A percentile compares a stretch with the other conserved stretches of the same genome.
These are phyloP conservation scores for Merodon equestris DNA, from an alignment of 2,888 invertebrate species.

Conservation along the genomic window DNA sequence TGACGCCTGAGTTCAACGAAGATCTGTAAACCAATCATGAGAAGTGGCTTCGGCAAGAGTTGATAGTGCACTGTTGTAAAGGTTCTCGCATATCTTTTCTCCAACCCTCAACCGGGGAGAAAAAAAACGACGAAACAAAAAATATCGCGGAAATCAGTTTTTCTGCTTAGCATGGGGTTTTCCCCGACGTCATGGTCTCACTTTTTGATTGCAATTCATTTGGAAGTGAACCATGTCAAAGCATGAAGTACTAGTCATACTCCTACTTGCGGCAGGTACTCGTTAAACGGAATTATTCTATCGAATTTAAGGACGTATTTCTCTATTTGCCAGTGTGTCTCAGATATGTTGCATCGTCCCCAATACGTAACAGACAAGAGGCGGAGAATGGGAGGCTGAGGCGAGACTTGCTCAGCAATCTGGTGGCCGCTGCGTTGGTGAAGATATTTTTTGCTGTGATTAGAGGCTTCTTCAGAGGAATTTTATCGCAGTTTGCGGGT, in stretches of 20 bases:
- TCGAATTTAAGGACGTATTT: background rate
- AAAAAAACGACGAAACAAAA: too few species aligned
- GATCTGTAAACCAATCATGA: too few species aligned
- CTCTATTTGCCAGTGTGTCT: background rate
- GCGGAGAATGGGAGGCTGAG: conserved; percentile 3
- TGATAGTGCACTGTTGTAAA: too few species aligned
- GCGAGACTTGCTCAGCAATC: background rate
- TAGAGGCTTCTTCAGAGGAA: background rate
- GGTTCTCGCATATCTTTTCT: too few species aligned
- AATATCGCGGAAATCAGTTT: background rate
- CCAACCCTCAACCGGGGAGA: too few species aligned
- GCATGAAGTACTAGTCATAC: conserved; percentile 6
- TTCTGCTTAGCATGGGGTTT: conserved; percentile 3
- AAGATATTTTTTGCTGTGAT: conserved; percentile 4
- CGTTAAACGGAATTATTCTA: background rate
- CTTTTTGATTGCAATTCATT: conserved; percentile 1
- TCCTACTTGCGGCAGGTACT: conserved; percentile 9
- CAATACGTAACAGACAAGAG: background rate
- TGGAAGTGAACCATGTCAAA: conserved; percentile 11
- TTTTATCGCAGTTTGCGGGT: background rate
- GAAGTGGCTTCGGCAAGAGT: too few species aligned
- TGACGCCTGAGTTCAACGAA: too few species aligned
- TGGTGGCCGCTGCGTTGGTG: background rate
- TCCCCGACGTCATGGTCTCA: background rate
- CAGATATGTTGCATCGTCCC: background rate